A percentile compares a stretch with the other conserved stretches of the same genome.
These are phyloP conservation scores for Cyprinodon diabolis DNA, from an alignment of 2,797 vertebrate genomes.

Conservation along the genomic window DNA sequence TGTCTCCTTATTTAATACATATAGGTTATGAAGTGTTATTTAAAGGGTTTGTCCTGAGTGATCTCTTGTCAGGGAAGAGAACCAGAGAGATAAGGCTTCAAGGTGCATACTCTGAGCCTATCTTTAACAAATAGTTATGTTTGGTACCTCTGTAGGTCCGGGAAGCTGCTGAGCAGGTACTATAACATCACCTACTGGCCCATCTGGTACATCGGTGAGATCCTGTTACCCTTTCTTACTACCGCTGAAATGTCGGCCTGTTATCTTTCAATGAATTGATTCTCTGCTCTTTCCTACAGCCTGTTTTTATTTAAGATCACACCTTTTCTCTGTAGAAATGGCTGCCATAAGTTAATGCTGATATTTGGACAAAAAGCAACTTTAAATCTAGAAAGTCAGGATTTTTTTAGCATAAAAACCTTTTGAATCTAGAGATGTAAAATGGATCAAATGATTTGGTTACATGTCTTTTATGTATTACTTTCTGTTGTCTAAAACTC, in stretches of 20 bases:
- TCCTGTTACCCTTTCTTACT: background rate
- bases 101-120: no score
- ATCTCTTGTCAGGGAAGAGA: no score
- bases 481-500: background rate
- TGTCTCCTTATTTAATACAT: no score
- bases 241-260: no score
- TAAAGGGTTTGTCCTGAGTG: no score
- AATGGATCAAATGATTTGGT: background rate
- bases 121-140: background rate
- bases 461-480: no score
- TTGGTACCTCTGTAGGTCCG: constrained; percentile 81
- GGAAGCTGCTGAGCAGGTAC: constrained; percentile 88
- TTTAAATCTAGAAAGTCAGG: background rate
- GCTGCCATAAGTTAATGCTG: background rate
- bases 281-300: background rate
- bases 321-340: background rate
- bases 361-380: background rate
- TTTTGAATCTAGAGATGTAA: background rate
- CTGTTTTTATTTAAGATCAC: no score
- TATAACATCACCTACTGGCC: constrained; percentile 93
- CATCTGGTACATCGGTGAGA: constrained; percentile 96
- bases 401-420: background rate
- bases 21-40: no score
- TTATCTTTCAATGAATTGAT: background rate
- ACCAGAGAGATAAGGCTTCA: no score